Base-by-base conservation (phyloP, 1,140 invertebrate species). In the Lanistes nyassanus region DNA sequence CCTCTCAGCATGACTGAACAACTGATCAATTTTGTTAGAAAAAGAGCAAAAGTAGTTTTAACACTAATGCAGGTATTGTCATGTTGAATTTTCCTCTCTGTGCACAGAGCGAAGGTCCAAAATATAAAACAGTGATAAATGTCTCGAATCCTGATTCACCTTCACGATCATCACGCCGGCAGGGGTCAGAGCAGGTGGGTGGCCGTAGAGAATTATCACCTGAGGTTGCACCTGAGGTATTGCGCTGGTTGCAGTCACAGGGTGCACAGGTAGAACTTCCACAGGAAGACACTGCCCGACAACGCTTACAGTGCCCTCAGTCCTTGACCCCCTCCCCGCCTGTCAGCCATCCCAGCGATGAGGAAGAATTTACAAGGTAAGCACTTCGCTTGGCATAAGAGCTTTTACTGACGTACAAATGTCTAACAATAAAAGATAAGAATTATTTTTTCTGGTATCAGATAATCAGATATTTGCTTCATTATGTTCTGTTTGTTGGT, bases 281-380 rank as follows among this genome's bases (percentile, higher is more conserved):
- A n/a, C 19, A 74, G 13, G 31, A 67, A 13, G 65, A 76, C 36
- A 66, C 73, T 47, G 74, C 71, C 37, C 76, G 26, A 11, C 23
- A 26, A 58, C 21, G 19, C 6, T 16, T 47, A 6, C 42, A 47
- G 42, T 47, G 42, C 19, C 42, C 42, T 47, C 42, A 71, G 69
- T 34, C 56, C 23, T n/a, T 36, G n/a, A 81, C 81, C 4, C 83
- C 80, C 2, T 85, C 83, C 21, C 84, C 83, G 34, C 84, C 81
- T 36, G 80, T 79, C 21, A 83, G 80, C 77, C 81, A 82, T 65
- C 81, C 82, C 62, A 82, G 83, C 65, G 83, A 86, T 23, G 83
- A 86, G 42, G 82, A 84, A 55, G 56, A 39, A 21, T 42, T 26
- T n/a, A 26, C 37, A 58, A 47, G 42, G 42, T 47, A 47, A 47